Evolutionary conservation across 2,888 invertebrate genomes (phyloP), one percentile per base, ranked within the genome.

Genomic region (Chrysina gloriosa): DNA sequence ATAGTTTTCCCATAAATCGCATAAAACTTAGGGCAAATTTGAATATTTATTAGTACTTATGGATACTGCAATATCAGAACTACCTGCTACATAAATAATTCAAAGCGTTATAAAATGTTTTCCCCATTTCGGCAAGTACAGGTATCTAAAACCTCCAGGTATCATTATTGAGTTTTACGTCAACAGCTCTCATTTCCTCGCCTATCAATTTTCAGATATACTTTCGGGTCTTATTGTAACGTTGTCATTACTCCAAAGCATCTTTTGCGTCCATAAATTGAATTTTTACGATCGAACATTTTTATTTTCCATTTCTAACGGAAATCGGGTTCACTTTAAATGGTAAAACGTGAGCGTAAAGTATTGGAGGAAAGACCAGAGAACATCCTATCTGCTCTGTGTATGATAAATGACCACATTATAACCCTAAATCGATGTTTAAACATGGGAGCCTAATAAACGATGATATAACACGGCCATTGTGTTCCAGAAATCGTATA

Each of bases 381-480:
- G 42, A 42, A 61, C 58, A 63, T 70, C 69, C 68, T 67, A 73
- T 70, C 71, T 70, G 69, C 71, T 69, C 71, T 70, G 73, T 69
- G 65, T 61, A 69, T 77, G 77, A 77, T 77, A 75, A 75, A 77
- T 76, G 76, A 72, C 69, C 70, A 66, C 70, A 72, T 72, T 74
- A 73, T 72, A 73, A 71, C 71, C 70, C 70, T 64, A 71, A 77
- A 75, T 75, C 74, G 76, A 77, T 74, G 75, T 73, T 76, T 75
- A 77, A 77, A 61, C 58, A 61, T 61, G 58, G 42, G 36, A 29
- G 45, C 75, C 74, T 76, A 77, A 78, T 78, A 77, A 76, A 77
- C 72, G 77, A 77, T 76, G 76, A 78, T 78, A 72, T 76, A 77
- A 77, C 70, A 71, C 73, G 68, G 70, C 67, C 74, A 69, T 70